These are phyloP conservation scores for Dendrolimus punctatus DNA, from an alignment of 1,140 invertebrate genomes.

Conservation along the genomic window DNA sequence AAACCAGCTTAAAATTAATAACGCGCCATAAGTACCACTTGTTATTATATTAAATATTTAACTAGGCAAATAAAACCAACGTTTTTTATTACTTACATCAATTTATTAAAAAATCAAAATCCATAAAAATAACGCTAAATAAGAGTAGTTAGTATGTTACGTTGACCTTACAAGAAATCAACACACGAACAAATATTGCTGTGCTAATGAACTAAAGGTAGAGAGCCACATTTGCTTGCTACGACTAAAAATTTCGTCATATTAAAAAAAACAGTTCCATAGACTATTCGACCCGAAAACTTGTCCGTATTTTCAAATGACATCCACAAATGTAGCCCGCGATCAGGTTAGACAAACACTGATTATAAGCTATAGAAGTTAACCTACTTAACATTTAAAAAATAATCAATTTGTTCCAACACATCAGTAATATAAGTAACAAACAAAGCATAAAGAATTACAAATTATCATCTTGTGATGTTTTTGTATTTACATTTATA, in stretches of 20 bases:
- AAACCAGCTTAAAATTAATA: no score
- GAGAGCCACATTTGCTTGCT: no score
- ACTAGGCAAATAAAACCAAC: conserved; percentile 6
- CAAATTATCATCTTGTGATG: conserved; percentile 48
- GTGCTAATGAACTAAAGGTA: no score
- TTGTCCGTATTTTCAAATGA: no score
- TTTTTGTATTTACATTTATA: conserved; percentile 3
- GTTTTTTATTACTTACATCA: conserved; percentile 29
- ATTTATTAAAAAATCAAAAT: conserved; percentile 67
- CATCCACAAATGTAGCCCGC: no score
- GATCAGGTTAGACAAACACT: no score
- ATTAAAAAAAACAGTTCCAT: no score
- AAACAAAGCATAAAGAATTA: conserved; percentile 25
- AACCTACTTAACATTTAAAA: conserved; percentile 29
- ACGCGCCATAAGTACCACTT: no score
- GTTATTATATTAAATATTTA: no score
- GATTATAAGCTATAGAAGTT: conserved; percentile 33
- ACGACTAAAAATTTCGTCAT: no score
- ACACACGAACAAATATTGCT: conserved; percentile 16
- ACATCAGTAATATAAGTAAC: conserved; percentile 44
- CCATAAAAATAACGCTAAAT: conserved; percentile 57
- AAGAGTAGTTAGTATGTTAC: conserved; percentile 53
- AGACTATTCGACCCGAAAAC: no score
- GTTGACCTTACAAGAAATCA: conserved; percentile 46
- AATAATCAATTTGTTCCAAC: conserved; percentile 53